phyloP scores from a whole-genome alignment of 2,113 vertebrate genomes.

The Canis aureus region DNA sequence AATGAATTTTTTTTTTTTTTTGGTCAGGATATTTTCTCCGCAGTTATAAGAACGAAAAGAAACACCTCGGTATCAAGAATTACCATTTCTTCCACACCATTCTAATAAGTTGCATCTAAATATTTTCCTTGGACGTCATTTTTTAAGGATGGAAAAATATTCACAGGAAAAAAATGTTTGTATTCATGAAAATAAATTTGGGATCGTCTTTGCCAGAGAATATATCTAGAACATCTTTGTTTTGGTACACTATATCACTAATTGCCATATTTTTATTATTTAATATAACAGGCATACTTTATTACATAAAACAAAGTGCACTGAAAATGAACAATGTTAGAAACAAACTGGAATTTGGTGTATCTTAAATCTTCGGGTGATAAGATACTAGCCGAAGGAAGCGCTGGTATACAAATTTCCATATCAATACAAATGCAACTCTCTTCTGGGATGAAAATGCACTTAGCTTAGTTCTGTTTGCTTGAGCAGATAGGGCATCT shows the following conservation, averaged over 20 bases:
- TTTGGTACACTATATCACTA: constrained; percentile 62
- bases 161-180: neutral
- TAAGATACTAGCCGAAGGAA: constrained; percentile 58
- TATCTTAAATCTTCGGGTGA: constrained; percentile 49
- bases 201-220: constrained; percentile 61
- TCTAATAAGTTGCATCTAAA: constrained; percentile 62
- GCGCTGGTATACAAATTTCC: constrained; percentile 15
- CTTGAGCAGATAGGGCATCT: constrained; percentile 20
- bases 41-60: constrained; percentile 68
- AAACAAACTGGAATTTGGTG: constrained; percentile 26
- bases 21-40: constrained; percentile 78
- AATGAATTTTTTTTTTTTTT: constrained; percentile 32
- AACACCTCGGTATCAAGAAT: constrained; percentile 70
- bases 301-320: constrained; percentile 73
- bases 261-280: constrained; percentile 59
- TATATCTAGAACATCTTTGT: constrained; percentile 53
- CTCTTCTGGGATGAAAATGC: neutral
- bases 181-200: constrained; percentile 61
- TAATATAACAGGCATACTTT: constrained; percentile 72
- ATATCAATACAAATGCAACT: constrained; percentile 54
- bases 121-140: constrained; percentile 56
- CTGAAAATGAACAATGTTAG: constrained; percentile 68
- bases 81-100: constrained; percentile 53
- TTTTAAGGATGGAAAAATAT: constrained; percentile 58
- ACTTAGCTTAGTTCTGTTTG: neutral